Base-by-base conservation (phyloP, 2,113 vertebrate genomes). In the Rhineura floridana region DNA sequence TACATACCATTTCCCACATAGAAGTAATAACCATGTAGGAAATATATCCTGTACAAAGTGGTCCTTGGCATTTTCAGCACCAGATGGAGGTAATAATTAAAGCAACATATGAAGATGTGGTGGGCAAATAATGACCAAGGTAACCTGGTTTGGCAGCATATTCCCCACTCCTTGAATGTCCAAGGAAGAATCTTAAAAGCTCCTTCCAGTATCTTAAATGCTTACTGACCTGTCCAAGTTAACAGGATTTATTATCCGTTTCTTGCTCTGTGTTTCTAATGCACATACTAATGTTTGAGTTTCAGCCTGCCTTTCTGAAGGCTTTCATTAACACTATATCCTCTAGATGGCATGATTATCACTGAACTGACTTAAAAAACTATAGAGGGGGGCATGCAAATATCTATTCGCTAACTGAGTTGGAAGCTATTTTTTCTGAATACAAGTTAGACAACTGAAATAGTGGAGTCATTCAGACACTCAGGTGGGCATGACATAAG, bases 291-390 rank as follows among this genome's bases (percentile, higher is more conserved):
- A 28, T 62, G 36, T 62, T 69, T 69, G 6, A 48, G 3, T 69
- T 52, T 67, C 44, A 76, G 44, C 3, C 10, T 19, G 6, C 69
- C 19, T 33, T 33, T 55, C 46, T 81, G 25, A 33, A 52, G 17
- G 7, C 28, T 70, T 80, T 79, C n/a, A 36, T 30, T 39, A 67
- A 50, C 44, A 50, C 25, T 3, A 52, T 42, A 69, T 42, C 77
- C 85, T 80, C 77, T 80, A 87, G 63, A 55, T 81, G 85, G 85
- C 77, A 42, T 19, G 30, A 76, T 70, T 87, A 69, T 69, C 62
- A 52, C 46, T 87, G 39, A 78, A 6, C 33, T 80, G n/a, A 55
- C 3, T 10, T n/a, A 52, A 65, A 21, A 55, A 50, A 50, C 44
- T 30, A 55, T 55, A 4, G 11, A 1, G 76, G n/a, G n/a, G 10